These are phyloP conservation scores for Pammene fasciana DNA, from an alignment of 2,888 invertebrate species.

Conservation along the genomic window DNA sequence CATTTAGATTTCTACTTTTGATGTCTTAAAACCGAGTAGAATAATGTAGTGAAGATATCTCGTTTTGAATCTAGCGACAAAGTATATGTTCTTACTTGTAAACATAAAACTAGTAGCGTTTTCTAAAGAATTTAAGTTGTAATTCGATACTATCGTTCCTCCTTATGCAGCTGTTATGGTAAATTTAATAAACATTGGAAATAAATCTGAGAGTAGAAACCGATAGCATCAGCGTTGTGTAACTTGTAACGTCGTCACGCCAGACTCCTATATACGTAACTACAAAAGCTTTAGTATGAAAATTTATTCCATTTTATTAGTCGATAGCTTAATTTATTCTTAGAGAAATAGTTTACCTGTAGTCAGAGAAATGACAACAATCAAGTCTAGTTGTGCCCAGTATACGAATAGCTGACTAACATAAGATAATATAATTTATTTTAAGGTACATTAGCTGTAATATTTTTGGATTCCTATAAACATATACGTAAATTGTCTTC, in stretches of 20 bases:
- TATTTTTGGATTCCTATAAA: constrained; percentile 84
- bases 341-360: constrained; percentile 80
- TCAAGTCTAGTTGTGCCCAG: constrained; percentile 84
- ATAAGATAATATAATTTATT: constrained; percentile 80
- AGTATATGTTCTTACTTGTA: constrained; percentile 27
- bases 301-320: constrained; percentile 81
- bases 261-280: constrained; percentile 76
- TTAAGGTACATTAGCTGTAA: constrained; percentile 82
- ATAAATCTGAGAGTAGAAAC: constrained; percentile 23
- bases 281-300: constrained; percentile 80
- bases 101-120: constrained; percentile 37
- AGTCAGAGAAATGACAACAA: constrained; percentile 82
- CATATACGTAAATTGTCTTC: constrained; percentile 80
- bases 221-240: constrained; percentile 46
- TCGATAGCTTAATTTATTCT: constrained; percentile 81
- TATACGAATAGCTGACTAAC: constrained; percentile 82
- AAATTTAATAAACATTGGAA: constrained; percentile 35
- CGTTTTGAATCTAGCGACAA: constrained; percentile 35
- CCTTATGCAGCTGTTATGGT: constrained; percentile 29
- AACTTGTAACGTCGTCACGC: constrained; percentile 53
- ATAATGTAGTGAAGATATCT: constrained; percentile 35
- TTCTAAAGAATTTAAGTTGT: constrained; percentile 33
- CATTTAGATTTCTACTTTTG: constrained; percentile 36
- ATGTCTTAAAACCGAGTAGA: constrained; percentile 37
- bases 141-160: constrained; percentile 33